These are phyloP conservation scores for Drosophila aldrichi DNA, from an alignment of 2,888 invertebrate genomes.

Conservation along the genomic window DNA sequence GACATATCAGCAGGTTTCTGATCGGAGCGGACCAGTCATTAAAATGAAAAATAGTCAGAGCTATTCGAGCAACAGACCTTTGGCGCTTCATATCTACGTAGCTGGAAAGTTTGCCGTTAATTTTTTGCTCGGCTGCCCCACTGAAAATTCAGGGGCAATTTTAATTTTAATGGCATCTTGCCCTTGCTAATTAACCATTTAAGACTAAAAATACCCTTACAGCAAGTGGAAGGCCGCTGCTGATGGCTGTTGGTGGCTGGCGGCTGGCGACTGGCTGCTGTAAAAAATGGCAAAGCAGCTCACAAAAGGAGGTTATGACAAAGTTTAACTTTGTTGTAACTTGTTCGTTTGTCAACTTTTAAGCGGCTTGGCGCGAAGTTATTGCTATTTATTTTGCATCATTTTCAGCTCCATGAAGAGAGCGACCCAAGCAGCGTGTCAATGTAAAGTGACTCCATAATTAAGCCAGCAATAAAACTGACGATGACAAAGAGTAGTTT, in stretches of 20 bases:
- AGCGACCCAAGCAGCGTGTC: constrained; percentile 56
- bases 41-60: constrained; percentile 2
- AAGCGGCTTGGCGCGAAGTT: constrained; percentile 75
- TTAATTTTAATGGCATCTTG: constrained; percentile 34
- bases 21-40: not conserved
- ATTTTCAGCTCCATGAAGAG: constrained; percentile 61
- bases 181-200: constrained; percentile 68
- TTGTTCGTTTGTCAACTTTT: constrained; percentile 75
- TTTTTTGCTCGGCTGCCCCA: constrained; percentile 1
- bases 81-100: not conserved
- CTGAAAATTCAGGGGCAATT: constrained; percentile 8
- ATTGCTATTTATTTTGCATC: constrained; percentile 79
- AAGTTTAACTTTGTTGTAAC: constrained; percentile 74
- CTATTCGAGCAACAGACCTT: not conserved
- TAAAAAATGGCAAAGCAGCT: constrained; percentile 42
- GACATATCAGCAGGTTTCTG: not conserved
- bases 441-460: constrained; percentile 79
- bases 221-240: constrained; percentile 7
- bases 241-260: not conserved
- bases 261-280: not conserved
- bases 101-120: not conserved
- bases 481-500: constrained; percentile 41
- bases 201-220: constrained; percentile 25
- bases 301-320: constrained; percentile 64
- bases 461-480: constrained; percentile 72